A percentile compares a stretch with the other conserved stretches of the same genome.
Conservation (phyloP, 1,140 invertebrate genomes). For the Thereuonema tuberculata region DNA sequence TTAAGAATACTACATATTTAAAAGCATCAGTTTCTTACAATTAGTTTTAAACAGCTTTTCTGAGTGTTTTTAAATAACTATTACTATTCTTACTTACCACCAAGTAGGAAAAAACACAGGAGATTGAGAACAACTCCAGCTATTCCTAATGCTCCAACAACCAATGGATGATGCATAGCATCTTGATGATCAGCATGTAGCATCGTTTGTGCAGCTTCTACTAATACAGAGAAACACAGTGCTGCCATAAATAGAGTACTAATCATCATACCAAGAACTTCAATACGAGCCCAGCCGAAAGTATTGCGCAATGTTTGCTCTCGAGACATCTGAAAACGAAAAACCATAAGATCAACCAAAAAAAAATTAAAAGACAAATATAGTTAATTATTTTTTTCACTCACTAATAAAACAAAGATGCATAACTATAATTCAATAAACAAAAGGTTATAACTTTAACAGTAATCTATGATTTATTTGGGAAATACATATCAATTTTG, state of each 20-base stretch:
- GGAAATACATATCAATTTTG: background rate
- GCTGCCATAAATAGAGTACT: conserved; percentile 69
- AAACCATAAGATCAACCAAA: too few species aligned
- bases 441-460: background rate
- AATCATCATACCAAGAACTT: conserved; percentile 64
- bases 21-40: background rate
- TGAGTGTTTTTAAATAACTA: background rate
- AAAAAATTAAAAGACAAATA: too few species aligned
- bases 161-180: conserved; percentile 46
- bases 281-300: conserved; percentile 80
- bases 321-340: conserved; percentile 32
- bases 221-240: conserved; percentile 61
- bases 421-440: too few species aligned
- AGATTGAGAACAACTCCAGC: conserved; percentile 50
- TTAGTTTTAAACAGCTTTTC: background rate
- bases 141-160: conserved; percentile 47
- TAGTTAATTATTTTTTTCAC: background rate
- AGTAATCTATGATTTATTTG: background rate
- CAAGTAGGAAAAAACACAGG: conserved; percentile 55
- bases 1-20: background rate
- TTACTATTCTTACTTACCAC: conserved; percentile 35
- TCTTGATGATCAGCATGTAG: conserved; percentile 30
- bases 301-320: conserved; percentile 61
- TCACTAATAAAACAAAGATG: background rate
- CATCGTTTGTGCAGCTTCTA: conserved; percentile 55